Evolutionary conservation across 2,797 vertebrate species (phyloP).

Genomic region (Liparis tanakae): DNA sequence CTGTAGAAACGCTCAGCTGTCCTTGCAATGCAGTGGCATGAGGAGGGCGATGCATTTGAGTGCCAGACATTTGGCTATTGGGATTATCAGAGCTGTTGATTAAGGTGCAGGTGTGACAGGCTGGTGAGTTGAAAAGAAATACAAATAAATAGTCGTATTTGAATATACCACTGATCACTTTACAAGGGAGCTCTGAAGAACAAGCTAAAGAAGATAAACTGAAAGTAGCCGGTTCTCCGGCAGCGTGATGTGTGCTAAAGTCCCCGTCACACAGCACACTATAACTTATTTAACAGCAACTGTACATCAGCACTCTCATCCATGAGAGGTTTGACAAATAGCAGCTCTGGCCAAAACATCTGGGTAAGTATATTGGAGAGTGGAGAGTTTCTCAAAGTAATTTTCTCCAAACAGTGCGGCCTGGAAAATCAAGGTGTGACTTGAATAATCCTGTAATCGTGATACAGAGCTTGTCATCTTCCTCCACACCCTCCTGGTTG

Average conservation of each 20-base stretch:
- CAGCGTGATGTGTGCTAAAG: slow-evolving; percentile 5
- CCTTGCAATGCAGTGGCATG: slow-evolving; percentile 65
- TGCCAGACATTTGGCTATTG: slow-evolving; percentile 29
- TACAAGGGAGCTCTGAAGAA: background rate
- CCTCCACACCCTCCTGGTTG: background rate
- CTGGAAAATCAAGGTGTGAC: slow-evolving; percentile 24
- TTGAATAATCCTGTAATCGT: background rate
- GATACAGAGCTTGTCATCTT: background rate
- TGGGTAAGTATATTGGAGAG: background rate
- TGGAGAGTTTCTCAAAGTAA: slow-evolving; percentile 14
- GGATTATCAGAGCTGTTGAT: slow-evolving; percentile 43
- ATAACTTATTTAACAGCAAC: background rate
- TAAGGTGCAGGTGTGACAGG: slow-evolving; percentile 37
- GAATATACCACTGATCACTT: background rate
- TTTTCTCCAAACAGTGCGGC: slow-evolving; percentile 9
- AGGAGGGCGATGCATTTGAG: slow-evolving; percentile 52
- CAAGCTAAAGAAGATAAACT: slow-evolving; percentile 1
- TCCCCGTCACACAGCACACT: background rate
- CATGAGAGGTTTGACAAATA: slow-evolving; percentile 14
- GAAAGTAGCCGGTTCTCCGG: background rate
- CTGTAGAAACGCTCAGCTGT: slow-evolving; percentile 24
- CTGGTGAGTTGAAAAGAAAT: slow-evolving; percentile 34
- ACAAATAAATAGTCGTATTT: too few species aligned
- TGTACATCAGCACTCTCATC: background rate
- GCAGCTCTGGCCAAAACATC: slow-evolving; percentile 10